These are phyloP conservation scores for Platygyra sinensis DNA, from an alignment of 64 coral and sea anemone genomes.

Conservation along the genomic window DNA sequence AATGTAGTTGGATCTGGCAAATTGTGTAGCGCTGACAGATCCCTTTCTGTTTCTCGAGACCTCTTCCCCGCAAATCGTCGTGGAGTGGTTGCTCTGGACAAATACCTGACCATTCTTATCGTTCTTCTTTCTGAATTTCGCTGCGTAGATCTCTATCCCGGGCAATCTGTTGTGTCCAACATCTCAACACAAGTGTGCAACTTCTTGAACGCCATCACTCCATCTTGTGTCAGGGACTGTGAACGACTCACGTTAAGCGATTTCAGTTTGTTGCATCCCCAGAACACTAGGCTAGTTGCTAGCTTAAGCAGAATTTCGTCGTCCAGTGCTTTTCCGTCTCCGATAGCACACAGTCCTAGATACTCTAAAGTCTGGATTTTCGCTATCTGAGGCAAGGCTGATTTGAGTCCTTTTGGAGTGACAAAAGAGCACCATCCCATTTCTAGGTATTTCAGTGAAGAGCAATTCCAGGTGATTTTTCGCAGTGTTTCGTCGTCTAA, in stretches of 20 bases:
- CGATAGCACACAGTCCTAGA: conserved; percentile 47
- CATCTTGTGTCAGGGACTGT: background rate
- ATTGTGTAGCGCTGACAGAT: conserved; percentile 6
- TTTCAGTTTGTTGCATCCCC: background rate
- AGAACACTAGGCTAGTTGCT: background rate
- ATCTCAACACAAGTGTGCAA: background rate
- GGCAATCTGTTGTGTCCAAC: conserved; percentile 42
- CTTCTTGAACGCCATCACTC: conserved; percentile 4
- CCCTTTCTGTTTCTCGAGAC: background rate
- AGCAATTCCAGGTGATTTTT: conserved; percentile 36
- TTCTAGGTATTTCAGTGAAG: conserved; percentile 62
- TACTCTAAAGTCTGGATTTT: conserved; percentile 44
- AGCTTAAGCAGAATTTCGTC: conserved; percentile 44
- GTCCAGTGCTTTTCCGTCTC: conserved; percentile 29
- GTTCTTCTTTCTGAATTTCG: background rate
- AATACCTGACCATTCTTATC: background rate
- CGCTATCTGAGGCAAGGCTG: conserved; percentile 24
- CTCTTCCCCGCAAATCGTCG: background rate
- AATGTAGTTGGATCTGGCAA: conserved; percentile 24
- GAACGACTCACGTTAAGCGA: conserved; percentile 26
- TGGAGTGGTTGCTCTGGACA: background rate
- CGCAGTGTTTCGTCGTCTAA: conserved; percentile 53
- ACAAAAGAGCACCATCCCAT: conserved; percentile 74
- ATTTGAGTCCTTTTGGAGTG: conserved; percentile 37
- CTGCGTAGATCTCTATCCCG: background rate